Conservation (phyloP, 2,113 vertebrate species). For the Canis aureus region DNA sequence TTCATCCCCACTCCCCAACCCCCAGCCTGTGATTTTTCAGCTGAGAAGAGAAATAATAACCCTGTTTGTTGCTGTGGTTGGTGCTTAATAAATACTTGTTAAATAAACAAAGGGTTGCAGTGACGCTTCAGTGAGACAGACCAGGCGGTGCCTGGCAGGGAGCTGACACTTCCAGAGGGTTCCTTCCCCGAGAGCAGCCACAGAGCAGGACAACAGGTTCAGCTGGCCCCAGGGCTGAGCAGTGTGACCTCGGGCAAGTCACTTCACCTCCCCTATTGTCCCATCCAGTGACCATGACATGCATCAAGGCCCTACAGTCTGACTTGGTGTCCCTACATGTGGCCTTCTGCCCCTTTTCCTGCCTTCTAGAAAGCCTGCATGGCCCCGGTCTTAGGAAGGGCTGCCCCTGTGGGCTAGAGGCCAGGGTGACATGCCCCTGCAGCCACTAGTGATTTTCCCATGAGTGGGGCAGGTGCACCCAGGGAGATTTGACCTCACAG, state of each 20-base stretch:
- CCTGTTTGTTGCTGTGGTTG: neutral
- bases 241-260: neutral
- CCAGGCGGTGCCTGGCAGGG: neutral
- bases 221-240: neutral
- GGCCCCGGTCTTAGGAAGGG: neutral
- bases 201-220: neutral
- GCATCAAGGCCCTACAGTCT: no score
- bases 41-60: neutral
- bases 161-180: neutral
- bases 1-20: neutral
- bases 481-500: neutral
- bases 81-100: slow-evolving; percentile 15
- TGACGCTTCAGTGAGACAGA: neutral
- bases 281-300: neutral
- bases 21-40: neutral
- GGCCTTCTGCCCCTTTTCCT: neutral
- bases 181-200: neutral
- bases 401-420: neutral
- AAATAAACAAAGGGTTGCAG: neutral
- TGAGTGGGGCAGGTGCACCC: rapidly evolving
- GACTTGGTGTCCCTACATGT: rapidly evolving
- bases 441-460: rapidly evolving
- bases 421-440: neutral
- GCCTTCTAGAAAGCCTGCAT: neutral
- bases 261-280: neutral